These are phyloP conservation scores for Lacerta bilineata DNA, from an alignment of 2,797 vertebrate genomes.

Conservation along the genomic window DNA sequence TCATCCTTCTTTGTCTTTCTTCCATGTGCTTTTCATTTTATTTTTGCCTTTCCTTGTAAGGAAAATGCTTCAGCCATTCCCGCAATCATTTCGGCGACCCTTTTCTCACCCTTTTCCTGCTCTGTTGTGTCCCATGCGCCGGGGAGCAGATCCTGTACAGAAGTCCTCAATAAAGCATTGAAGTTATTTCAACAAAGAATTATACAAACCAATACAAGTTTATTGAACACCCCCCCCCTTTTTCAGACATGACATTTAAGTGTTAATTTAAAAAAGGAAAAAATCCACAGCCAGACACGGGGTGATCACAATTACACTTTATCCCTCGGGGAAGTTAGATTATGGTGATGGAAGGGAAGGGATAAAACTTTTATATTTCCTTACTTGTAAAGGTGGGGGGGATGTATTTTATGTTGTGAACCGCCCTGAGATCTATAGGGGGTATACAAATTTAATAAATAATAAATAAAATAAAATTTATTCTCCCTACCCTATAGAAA, in stretches of 20 bases:
- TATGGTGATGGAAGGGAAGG: not conserved
- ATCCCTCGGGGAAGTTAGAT: not conserved
- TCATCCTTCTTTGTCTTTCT: too few relatives aligned
- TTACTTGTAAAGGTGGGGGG: too few relatives aligned
- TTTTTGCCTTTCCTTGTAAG: not conserved
- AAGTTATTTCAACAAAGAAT: not conserved
- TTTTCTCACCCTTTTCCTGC: not conserved
- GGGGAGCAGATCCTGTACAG: too few relatives aligned
- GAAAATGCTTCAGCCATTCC: not conserved
- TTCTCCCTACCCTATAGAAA: too few relatives aligned
- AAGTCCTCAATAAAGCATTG: not conserved
- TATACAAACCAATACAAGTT: slow-evolving; percentile 28
- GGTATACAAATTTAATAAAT: too few relatives aligned
- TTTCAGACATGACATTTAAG: not conserved
- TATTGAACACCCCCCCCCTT: not conserved
- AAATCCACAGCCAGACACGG: not conserved
- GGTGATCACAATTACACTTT: not conserved
- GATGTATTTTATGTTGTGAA: too few relatives aligned
- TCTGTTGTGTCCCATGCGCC: not conserved
- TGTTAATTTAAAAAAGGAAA: not conserved
- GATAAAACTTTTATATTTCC: not conserved
- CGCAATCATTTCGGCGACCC: not conserved
- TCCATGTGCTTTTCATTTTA: not conserved
- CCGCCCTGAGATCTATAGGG: too few relatives aligned
- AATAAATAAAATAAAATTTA: too few relatives aligned